Percentiles rank a stretch among this genome's conserved stretches.
Evolutionary conservation across 2,113 vertebrate genomes (phyloP).

Genomic region (Oncorhynchus keta): DNA sequence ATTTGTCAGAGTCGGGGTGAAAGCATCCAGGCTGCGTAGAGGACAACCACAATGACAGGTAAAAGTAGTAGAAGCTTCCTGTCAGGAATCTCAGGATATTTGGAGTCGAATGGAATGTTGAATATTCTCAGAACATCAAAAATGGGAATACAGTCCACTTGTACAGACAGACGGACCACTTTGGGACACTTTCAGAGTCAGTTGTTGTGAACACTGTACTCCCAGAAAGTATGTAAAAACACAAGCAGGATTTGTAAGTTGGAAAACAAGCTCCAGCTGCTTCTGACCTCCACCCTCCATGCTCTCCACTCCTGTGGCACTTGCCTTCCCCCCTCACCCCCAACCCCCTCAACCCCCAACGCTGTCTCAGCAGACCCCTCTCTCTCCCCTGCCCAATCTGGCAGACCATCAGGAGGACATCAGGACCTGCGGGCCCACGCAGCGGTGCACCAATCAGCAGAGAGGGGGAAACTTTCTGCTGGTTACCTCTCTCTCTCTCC

Average conservation of each 20-base stretch:
- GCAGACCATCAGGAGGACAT: conserved; percentile 1
- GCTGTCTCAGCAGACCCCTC: conserved; percentile 46
- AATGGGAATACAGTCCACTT: neutral
- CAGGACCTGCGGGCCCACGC: conserved; percentile 31
- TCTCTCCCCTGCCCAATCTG: neutral
- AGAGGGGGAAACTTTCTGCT: conserved; percentile 45
- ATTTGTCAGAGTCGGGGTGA: neutral
- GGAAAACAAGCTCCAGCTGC: neutral
- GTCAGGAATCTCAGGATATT: neutral
- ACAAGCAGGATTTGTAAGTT: neutral
- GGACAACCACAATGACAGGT: too few species aligned
- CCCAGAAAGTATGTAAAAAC: conserved; percentile 17
- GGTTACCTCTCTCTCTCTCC: conserved; percentile 26
- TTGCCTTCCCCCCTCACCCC: conserved; percentile 2
- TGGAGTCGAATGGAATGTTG: neutral
- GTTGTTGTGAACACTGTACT: neutral
- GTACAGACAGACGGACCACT: neutral
- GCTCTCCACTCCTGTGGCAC: neutral
- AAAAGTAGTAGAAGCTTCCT: neutral
- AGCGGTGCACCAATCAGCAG: conserved; percentile 44
- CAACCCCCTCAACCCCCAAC: neutral
- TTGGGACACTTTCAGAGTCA: neutral
- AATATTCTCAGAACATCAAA: neutral
- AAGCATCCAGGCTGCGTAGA: conserved; percentile 5
- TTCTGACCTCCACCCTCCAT: neutral